Base-by-base conservation (phyloP, 2,113 vertebrate genomes). In the Dicentrarchus labrax region DNA sequence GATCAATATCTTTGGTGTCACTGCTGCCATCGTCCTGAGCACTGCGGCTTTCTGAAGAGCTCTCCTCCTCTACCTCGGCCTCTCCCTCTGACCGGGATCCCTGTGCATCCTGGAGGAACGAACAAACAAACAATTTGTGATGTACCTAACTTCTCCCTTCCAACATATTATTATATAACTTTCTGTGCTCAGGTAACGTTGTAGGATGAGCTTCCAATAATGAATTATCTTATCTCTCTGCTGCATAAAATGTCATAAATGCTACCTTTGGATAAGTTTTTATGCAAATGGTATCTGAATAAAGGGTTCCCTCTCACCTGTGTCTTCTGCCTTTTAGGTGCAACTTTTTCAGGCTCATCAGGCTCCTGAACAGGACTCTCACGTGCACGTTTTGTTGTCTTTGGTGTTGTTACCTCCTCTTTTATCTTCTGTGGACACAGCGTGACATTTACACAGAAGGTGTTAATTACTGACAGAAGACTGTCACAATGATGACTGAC, bases 1-100 rank as follows among this genome's bases (percentile, higher is more conserved):
- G 98, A 95, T 99, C 98, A 0, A 99, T 99, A 95, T 99, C 98
- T 94, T 99, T 99, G 91, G 98, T 96, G 90, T 99, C 98, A 0
- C 98, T 99, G 95, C 98, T 99, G 70, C 97, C 97, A 75, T 99
- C 98, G 0, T 99, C 98, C 5, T 99, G 98, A 91, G 98, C 97
- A 0, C 98, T 99, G 89, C 97, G 98, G 84, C 98, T 99, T 89
- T 99, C 98, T 0, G 98, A 99, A 0, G 98, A 99, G 91, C 98
- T 99, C 88, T 99, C 98, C 19, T 97, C 97, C 91, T 95, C 95
- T 0, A 89, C 92, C 71, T 95, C 95, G 9, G 0, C 97, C 92
- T 95, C 95, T 21, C 93, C 0, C 95, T 96, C 98, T 0, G 98
- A 99, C 0, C 97, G 97, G 0, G 96, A 98, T 89, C 97, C 97